A percentile compares a stretch with the other conserved stretches of the same genome.
Evolutionary conservation across 1,140 invertebrate species (phyloP).

Genomic region (Ephestia elutella): DNA sequence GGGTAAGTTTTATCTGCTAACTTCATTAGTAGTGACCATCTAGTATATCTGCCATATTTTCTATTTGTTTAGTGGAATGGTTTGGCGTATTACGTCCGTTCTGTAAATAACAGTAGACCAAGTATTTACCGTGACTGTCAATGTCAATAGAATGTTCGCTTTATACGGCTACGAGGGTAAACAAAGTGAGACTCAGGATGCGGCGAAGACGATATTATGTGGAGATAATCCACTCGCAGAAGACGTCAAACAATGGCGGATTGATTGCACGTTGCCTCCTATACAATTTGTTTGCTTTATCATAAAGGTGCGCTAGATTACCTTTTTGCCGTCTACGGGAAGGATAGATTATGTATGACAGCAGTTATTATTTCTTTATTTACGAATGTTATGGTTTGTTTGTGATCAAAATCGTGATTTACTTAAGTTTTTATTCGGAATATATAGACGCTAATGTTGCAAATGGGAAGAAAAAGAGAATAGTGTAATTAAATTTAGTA

Average conservation of each 20-base stretch:
- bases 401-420: too few relatives aligned
- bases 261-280: slow-evolving; percentile 14
- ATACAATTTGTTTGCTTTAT: slow-evolving; percentile 11
- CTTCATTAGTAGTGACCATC: too few relatives aligned
- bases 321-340: too few relatives aligned
- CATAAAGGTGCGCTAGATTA: too few relatives aligned
- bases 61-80: slow-evolving; percentile 19
- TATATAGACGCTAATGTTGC: too few relatives aligned
- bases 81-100: slow-evolving; percentile 39
- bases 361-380: too few relatives aligned
- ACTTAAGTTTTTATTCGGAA: too few relatives aligned
- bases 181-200: slow-evolving; percentile 53
- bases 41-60: slow-evolving; percentile 9
- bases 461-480: too few relatives aligned
- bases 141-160: slow-evolving; percentile 62
- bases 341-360: too few relatives aligned
- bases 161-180: slow-evolving; percentile 58
- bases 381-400: too few relatives aligned
- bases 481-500: too few relatives aligned
- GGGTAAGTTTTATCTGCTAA: too few relatives aligned
- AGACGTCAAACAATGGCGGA: slow-evolving; percentile 11
- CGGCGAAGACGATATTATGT: not conserved
- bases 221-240: slow-evolving; percentile 1
- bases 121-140: slow-evolving; percentile 61
- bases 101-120: slow-evolving; percentile 57